phyloP scores from a whole-genome alignment of 2,888 invertebrate species.

The Yponomeuta plumbellus region DNA sequence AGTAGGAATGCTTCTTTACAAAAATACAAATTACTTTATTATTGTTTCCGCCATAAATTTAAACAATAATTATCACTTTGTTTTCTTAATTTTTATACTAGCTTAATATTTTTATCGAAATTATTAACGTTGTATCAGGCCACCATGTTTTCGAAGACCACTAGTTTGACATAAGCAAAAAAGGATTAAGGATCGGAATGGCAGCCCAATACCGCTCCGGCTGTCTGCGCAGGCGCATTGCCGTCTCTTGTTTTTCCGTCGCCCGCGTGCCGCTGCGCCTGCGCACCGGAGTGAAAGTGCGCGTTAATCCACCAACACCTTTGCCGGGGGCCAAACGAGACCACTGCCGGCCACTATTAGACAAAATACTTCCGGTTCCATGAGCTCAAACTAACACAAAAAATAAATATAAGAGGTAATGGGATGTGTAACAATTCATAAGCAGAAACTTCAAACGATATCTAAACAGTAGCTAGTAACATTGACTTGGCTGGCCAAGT shows the following conservation, averaged over 20 bases:
- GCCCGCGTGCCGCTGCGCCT: slow-evolving; percentile 38
- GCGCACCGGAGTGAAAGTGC: slow-evolving; percentile 60
- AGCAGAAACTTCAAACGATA: too few species aligned
- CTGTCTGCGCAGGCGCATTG: slow-evolving; percentile 26
- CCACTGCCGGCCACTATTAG: neutral
- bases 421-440: neutral
- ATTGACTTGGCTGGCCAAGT: too few species aligned
- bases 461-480: too few species aligned
- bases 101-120: too few species aligned
- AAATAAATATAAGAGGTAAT: neutral
- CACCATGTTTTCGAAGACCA: too few species aligned
- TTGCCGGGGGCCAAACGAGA: slow-evolving; percentile 3
- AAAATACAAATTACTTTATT: too few species aligned
- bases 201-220: neutral
- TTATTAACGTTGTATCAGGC: too few species aligned
- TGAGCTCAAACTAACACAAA: neutral
- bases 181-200: neutral
- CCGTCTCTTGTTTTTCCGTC: slow-evolving; percentile 38
- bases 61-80: too few species aligned
- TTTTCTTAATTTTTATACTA: too few species aligned
- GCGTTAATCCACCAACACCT: slow-evolving; percentile 45
- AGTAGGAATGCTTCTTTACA: too few species aligned
- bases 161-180: too few species aligned
- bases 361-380: neutral
- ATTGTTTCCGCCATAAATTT: too few species aligned